Evolutionary conservation across 2,888 invertebrate genomes (phyloP), one percentile per base, ranked within the genome.

Genomic region (Ashinkailepas kermadecensis): DNA sequence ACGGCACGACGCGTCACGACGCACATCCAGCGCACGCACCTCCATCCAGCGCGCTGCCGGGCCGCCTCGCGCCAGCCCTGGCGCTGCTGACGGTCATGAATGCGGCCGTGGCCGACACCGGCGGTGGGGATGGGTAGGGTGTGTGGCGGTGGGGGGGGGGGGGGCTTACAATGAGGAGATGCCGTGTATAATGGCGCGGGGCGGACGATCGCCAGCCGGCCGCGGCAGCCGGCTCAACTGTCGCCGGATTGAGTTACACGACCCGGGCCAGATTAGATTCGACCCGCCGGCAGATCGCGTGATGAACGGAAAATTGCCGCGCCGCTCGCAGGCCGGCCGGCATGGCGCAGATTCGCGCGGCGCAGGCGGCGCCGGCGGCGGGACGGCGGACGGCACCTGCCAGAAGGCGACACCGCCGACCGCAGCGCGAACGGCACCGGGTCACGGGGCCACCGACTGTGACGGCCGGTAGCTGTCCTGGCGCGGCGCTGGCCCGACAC

Each of bases 151-250:
- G 59, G 59, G 59, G 59, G 59, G 59, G 59, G 59, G 23, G 65
- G n/a, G n/a, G n/a, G n/a, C n/a, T n/a, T n/a, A 65, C 65, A 65
- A 65, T 65, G 65, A n/a, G 65, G 65, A 65, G 65, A 65, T 65
- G 65, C 23, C 65, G 65, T 23, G 65, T 65, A 65, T 65, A 23
- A 65, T 65, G 23, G 65, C 65, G 8, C 23, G 23, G 4, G 59
- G 39, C 39, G 39, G 39, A 39, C 39, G 39, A 39, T 39, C 21
- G 65, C 9, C 70, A 8, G 70, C 25, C 70, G 70, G 70, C 39
- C 70, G 18, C 39, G 70, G 70, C 39, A 21, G 39, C 39, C 70
- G 23, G 65, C 65, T 65, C 65, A 65, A 65, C 65, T 65, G 65
- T 65, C 65, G 65, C 23, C 65, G 65, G 65, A 65, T 65, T 65